phyloP scores from a whole-genome alignment of 1,140 invertebrate species.

The Aphelenchoides besseyi region DNA sequence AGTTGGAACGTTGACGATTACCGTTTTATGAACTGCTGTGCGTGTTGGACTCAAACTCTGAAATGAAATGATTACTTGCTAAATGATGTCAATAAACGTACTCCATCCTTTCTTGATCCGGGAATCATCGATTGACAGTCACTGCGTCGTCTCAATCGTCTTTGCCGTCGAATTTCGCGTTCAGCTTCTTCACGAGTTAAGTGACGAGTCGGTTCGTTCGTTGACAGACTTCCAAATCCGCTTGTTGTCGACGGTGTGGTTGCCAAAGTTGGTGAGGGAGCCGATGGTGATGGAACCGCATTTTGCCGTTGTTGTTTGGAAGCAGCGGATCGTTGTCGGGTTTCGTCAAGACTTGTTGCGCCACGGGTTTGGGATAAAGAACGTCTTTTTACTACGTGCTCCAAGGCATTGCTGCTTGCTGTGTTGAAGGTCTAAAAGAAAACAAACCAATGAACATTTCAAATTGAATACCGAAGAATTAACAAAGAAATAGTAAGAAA shows the following conservation, averaged over 20 bases:
- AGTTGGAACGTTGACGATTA: not conserved
- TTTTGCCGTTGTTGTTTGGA: not conserved
- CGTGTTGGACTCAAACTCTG: conserved; percentile 5
- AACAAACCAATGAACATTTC: not conserved
- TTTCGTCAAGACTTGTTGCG: conserved; percentile 33
- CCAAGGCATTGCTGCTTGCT: conserved; percentile 23
- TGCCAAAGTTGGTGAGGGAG: conserved; percentile 20
- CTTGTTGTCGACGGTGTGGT: not conserved
- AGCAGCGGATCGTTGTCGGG: conserved; percentile 6
- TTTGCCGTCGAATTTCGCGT: conserved; percentile 42
- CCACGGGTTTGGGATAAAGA: conserved; percentile 40
- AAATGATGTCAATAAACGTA: not conserved
- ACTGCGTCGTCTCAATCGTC: conserved; percentile 40
- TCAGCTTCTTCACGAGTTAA: conserved; percentile 25
- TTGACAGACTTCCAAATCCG: not conserved
- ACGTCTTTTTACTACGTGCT: conserved; percentile 31
- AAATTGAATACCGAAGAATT: not conserved
- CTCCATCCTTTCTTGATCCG: not conserved
- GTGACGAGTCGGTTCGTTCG: not conserved
- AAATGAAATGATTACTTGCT: not conserved
- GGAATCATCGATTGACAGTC: conserved; percentile 23
- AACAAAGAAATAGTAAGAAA: not conserved
- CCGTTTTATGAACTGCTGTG: conserved; percentile 1
- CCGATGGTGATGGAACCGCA: conserved; percentile 1
- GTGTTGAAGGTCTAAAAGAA: conserved; percentile 2